Percentiles rank a stretch among this genome's conserved stretches.
These are phyloP conservation scores for Champsocephalus gunnari DNA, from an alignment of 2,797 vertebrate species.

Conservation along the genomic window DNA sequence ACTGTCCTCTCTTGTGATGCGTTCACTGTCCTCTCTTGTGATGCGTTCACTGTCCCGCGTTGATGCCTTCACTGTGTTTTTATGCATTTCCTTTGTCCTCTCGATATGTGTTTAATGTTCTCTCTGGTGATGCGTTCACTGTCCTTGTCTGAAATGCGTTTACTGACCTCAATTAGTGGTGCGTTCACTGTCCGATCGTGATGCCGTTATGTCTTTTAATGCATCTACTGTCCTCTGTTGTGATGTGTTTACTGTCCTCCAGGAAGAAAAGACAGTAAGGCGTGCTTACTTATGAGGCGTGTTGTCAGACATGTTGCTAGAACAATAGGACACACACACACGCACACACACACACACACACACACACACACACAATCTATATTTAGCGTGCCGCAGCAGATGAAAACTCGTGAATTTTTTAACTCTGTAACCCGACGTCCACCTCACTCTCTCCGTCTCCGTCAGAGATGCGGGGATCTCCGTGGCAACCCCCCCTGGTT, in stretches of 20 bases:
- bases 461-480: conserved; percentile 42
- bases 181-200: neutral
- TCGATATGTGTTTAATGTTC: neutral
- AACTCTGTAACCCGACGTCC: conserved; percentile 45
- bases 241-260: conserved; percentile 5
- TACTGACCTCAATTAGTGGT: neutral
- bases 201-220: neutral
- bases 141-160: neutral
- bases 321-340: no score
- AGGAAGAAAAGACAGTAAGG: neutral
- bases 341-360: neutral
- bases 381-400: conserved; percentile 55
- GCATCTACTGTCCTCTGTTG: neutral
- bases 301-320: conserved; percentile 3
- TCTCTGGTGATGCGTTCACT: neutral
- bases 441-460: conserved; percentile 7
- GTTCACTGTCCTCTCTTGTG: neutral
- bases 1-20: neutral
- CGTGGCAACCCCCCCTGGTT: conserved; percentile 48
- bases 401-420: conserved; percentile 73
- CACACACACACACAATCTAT: conserved; percentile 42
- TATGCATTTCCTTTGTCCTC: neutral
- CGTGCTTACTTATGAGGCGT: neutral
- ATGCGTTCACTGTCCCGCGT: neutral
- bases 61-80: accelerated